Percentiles rank a stretch among this genome's conserved stretches.
These are phyloP conservation scores for Takifugu ocellatus DNA, from an alignment of 2,797 vertebrate genomes.

Conservation along the genomic window DNA sequence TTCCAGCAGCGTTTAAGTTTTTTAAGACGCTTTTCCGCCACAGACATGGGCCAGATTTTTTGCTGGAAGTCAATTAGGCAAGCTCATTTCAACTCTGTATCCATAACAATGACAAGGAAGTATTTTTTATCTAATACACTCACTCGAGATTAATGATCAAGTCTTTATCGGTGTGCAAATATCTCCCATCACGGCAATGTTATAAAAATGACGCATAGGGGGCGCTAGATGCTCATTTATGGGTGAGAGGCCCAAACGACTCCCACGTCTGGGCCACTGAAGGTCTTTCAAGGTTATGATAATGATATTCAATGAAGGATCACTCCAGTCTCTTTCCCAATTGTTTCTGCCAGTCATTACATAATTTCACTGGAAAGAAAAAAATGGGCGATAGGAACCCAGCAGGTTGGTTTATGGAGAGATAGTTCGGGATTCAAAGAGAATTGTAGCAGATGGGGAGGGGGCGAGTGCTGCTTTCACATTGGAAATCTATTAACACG, in stretches of 20 bases:
- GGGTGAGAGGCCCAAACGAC: constrained; percentile 13
- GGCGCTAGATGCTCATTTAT: constrained; percentile 39
- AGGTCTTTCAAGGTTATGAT: constrained; percentile 78
- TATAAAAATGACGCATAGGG: constrained; percentile 39
- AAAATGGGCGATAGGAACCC: constrained; percentile 42
- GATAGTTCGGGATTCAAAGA: constrained; percentile 34
- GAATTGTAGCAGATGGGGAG: constrained; percentile 3
- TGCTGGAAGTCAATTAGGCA: neutral
- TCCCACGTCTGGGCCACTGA: constrained; percentile 42
- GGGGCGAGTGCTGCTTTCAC: constrained; percentile 21
- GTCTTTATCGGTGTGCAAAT: too few relatives aligned
- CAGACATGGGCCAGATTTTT: neutral
- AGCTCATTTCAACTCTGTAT: neutral
- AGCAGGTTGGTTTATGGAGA: constrained; percentile 45
- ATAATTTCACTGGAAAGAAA: constrained; percentile 47
- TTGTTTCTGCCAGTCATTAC: constrained; percentile 56
- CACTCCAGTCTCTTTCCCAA: constrained; percentile 43
- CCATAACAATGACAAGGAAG: neutral
- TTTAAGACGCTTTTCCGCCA: neutral
- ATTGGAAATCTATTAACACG: constrained; percentile 40
- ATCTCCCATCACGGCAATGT: too few relatives aligned
- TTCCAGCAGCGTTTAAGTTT: neutral
- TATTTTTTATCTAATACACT: too few relatives aligned
- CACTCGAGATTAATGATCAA: too few relatives aligned
- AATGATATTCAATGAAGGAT: constrained; percentile 44